These are phyloP conservation scores for Ibidorhyncha struthersii DNA, from an alignment of 2,113 vertebrate species.

Conservation along the genomic window DNA sequence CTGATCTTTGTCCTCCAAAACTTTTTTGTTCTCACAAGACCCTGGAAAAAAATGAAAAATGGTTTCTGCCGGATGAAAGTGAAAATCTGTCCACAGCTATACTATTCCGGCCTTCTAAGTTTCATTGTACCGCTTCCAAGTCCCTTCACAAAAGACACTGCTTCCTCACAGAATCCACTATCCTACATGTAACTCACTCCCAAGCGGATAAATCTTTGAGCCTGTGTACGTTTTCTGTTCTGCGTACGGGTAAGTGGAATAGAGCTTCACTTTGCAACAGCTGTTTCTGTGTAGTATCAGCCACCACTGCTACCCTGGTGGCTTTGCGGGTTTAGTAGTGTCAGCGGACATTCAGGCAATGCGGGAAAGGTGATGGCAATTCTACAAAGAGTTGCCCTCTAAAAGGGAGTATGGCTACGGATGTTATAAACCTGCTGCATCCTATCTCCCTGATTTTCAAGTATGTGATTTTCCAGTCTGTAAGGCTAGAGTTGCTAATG, in stretches of 20 bases:
- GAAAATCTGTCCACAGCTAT: not conserved
- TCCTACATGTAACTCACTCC: not conserved
- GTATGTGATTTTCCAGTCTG: not conserved
- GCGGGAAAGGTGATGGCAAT: not conserved
- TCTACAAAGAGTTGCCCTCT: not conserved
- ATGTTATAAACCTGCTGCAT: not conserved
- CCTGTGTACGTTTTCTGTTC: not conserved
- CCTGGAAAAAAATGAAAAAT: not conserved
- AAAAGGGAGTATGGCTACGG: fast-evolving
- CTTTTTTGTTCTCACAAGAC: not conserved
- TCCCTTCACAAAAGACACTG: not conserved
- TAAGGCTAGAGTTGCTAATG: not conserved
- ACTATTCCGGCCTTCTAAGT: not conserved
- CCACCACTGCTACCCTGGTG: not conserved
- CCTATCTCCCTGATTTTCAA: not conserved
- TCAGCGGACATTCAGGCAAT: not conserved
- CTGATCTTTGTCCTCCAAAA: not conserved
- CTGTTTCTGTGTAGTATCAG: not conserved
- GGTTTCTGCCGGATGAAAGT: not conserved
- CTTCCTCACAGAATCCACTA: not conserved
- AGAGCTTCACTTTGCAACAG: not conserved
- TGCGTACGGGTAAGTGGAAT: not conserved
- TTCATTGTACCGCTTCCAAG: not conserved
- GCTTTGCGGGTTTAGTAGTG: not conserved
- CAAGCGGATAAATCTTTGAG: not conserved